A percentile compares a stretch with the other conserved stretches of the same genome.
Evolutionary conservation across 2,113 vertebrate genomes (phyloP).

Genomic region (Candoia aspera): DNA sequence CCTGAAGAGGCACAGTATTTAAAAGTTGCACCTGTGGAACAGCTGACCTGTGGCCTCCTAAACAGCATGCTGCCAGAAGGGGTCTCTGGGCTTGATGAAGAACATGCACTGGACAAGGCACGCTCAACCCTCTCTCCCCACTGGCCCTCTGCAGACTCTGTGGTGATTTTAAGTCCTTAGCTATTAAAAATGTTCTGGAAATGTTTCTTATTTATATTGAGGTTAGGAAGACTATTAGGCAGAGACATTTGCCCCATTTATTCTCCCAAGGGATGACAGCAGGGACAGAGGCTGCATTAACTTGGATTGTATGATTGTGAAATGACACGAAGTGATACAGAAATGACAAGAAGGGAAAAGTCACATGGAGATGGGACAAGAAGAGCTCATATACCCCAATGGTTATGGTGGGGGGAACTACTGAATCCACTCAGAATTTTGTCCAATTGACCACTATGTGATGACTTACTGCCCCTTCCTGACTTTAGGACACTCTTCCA

Average conservation of each 20-base stretch:
- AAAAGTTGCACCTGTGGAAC: rapidly evolving
- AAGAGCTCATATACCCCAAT: background rate
- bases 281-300: rapidly evolving
- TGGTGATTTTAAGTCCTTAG: slow-evolving; percentile 47
- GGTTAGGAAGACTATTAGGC: slow-evolving; percentile 61
- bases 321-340: background rate
- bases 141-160: slow-evolving; percentile 41
- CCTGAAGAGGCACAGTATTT: background rate
- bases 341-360: background rate
- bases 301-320: background rate
- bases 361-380: background rate
- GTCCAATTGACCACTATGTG: background rate
- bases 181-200: slow-evolving; percentile 53
- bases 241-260: slow-evolving; percentile 42
- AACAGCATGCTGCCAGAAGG: slow-evolving; percentile 13
- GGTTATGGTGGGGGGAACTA: slow-evolving; percentile 46
- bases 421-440: slow-evolving; percentile 63
- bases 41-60: background rate
- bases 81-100: slow-evolving; percentile 45
- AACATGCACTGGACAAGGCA: slow-evolving; percentile 64
- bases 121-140: slow-evolving; percentile 58
- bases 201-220: slow-evolving; percentile 65
- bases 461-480: slow-evolving; percentile 23
- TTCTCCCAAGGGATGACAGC: slow-evolving; percentile 35
- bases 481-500: background rate